A percentile compares a stretch with the other conserved stretches of the same genome.
Evolutionary conservation across 1,140 invertebrate genomes (phyloP).

Genomic region (Drosophila orosa): DNA sequence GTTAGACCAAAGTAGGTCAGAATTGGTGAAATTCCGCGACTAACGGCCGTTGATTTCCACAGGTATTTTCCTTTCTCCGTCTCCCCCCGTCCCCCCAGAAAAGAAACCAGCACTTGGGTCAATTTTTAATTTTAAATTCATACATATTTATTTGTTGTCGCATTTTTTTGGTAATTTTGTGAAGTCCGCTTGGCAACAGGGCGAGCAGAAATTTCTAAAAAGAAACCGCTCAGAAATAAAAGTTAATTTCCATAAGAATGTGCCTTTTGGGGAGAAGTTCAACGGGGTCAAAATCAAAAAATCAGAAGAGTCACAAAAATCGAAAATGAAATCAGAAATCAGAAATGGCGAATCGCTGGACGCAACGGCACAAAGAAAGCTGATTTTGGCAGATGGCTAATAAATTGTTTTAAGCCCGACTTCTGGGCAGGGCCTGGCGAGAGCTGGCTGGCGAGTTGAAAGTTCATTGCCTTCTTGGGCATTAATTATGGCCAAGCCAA

Average conservation of each 20-base stretch:
- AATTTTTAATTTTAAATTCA: slow-evolving; percentile 14
- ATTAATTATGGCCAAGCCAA: slow-evolving; percentile 66
- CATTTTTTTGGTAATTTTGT: not conserved
- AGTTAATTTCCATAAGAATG: slow-evolving; percentile 71
- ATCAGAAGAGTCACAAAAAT: slow-evolving; percentile 2
- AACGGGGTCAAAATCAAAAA: slow-evolving; percentile 65
- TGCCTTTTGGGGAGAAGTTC: slow-evolving; percentile 53
- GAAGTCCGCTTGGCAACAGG: slow-evolving; percentile 58
- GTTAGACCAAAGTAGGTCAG: slow-evolving; percentile 16
- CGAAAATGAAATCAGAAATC: slow-evolving; percentile 25
- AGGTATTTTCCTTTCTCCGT: no score
- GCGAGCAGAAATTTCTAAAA: slow-evolving; percentile 10
- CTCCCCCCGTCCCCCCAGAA: not conserved
- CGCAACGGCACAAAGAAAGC: slow-evolving; percentile 54
- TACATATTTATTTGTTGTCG: slow-evolving; percentile 16
- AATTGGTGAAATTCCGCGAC: not conserved
- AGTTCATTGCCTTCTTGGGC: slow-evolving; percentile 67
- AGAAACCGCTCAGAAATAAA: slow-evolving; percentile 12
- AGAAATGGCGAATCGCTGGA: slow-evolving; percentile 14
- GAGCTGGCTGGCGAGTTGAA: slow-evolving; percentile 52
- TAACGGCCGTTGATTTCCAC: slow-evolving; percentile 4
- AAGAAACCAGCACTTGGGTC: slow-evolving; percentile 30
- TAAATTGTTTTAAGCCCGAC: slow-evolving; percentile 63
- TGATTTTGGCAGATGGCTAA: slow-evolving; percentile 45
- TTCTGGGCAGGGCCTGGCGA: slow-evolving; percentile 15